Evolutionary conservation across 2,113 vertebrate genomes (phyloP), one percentile per base, ranked within the genome.

Genomic region (Pampusana beccarii): DNA sequence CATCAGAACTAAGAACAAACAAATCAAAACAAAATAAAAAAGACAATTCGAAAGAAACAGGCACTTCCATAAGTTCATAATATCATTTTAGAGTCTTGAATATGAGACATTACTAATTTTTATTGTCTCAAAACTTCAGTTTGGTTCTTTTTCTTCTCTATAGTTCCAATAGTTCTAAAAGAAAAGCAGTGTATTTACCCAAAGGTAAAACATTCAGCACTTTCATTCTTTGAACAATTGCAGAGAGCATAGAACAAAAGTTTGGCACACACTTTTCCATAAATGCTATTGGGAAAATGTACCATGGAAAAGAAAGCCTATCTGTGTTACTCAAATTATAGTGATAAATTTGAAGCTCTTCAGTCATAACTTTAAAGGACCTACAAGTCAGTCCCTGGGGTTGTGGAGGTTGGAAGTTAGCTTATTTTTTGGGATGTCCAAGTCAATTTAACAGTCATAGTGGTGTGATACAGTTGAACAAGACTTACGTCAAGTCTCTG

Each of bases 371-470:
- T 6, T 34, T 50, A 64, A 40, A 83, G 3, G 28, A 6, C 13
- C 3, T 90, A 1, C 42, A 54, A 34, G 44, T 16, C 42, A 16
- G 72, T 80, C 67, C 42, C 24, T 26, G 24, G 19, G 11, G 2
- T 0, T 1, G 19, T 2, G 2, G 11, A 12, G 5, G 31, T 46
- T 46, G 15, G 5, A 31, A 77, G 34, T 15, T 28, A 57, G 1
- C 9, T 69, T 73, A 21, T 56, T 79, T 90, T 86, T 9, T 3
- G n/a, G 34, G n/a, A 64, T 28, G 5, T 54, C 24, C 38, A 71
- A 82, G 17, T 58, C 1, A 4, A 62, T 61, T 71, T 61, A 42
- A 28, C 15, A 57, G 29, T 48, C 8, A 62, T 7, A 70, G 5
- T 50, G 26, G 42, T 50, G n/a, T 40, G 15, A 38, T 53, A 10